Conservation (phyloP, 2,888 invertebrate genomes). For the Plemyria rubiginata region DNA sequence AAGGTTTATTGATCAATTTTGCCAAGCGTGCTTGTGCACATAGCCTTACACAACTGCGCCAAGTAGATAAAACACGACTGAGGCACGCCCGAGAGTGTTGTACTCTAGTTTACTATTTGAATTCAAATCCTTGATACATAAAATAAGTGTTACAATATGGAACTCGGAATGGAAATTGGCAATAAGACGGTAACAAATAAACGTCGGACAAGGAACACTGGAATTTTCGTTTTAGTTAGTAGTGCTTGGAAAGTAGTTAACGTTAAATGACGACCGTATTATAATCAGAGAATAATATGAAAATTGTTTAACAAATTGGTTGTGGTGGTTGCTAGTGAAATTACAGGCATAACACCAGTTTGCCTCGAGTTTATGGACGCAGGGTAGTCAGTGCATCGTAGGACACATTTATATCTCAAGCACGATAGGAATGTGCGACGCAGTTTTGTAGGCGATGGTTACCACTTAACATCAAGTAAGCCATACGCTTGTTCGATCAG, state of each 20-base stretch:
- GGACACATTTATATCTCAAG: too few relatives aligned
- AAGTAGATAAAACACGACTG: conserved; percentile 60
- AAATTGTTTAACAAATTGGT: too few relatives aligned
- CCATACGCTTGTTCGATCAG: too few relatives aligned
- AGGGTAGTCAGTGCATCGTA: too few relatives aligned
- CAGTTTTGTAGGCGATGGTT: too few relatives aligned
- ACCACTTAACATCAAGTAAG: too few relatives aligned
- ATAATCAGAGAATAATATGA: neutral
- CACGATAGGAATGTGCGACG: too few relatives aligned
- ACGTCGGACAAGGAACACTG: conserved; percentile 16
- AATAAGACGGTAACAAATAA: conserved; percentile 43
- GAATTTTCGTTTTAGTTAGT: conserved; percentile 6
- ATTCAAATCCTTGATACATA: conserved; percentile 38
- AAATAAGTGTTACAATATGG: conserved; percentile 33
- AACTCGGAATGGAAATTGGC: conserved; percentile 27
- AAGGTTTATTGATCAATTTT: too few relatives aligned
- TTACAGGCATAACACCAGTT: too few relatives aligned
- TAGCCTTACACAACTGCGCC: conserved; percentile 22
- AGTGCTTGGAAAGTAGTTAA: neutral
- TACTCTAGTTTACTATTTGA: conserved; percentile 41
- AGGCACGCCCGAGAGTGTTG: conserved; percentile 45
- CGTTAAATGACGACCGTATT: neutral
- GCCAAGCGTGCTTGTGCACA: neutral
- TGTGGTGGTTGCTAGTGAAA: too few relatives aligned
- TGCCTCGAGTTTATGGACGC: too few relatives aligned